phyloP scores from a whole-genome alignment of 1,140 invertebrate species.

The Drosophila parabipectinata region DNA sequence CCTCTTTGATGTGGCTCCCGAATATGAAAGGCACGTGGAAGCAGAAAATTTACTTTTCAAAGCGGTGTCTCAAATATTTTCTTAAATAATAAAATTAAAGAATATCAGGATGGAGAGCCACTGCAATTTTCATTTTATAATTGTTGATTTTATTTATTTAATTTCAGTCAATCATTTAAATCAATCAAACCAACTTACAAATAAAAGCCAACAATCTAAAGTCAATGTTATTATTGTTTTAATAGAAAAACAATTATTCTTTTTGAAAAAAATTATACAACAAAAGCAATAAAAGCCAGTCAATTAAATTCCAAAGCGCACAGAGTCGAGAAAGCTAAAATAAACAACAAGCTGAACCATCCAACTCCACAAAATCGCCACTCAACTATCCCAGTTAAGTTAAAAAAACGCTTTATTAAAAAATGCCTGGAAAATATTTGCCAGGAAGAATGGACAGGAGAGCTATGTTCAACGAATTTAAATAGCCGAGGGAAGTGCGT shows the following conservation, averaged over 20 bases:
- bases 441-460: constrained; percentile 26
- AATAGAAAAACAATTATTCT: too few relatives aligned
- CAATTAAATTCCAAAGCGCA: not conserved
- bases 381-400: constrained; percentile 11
- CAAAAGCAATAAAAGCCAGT: not conserved
- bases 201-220: not conserved
- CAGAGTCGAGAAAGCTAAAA: not conserved
- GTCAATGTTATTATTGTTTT: not conserved
- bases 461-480: constrained; percentile 24
- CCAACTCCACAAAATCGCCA: constrained; percentile 7
- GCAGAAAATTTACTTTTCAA: not conserved
- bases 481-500: constrained; percentile 13
- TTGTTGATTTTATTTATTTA: not conserved
- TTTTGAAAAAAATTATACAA: too few relatives aligned
- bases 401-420: constrained; percentile 22
- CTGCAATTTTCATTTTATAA: too few relatives aligned
- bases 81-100: not conserved
- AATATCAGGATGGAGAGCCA: not conserved
- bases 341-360: constrained; percentile 11
- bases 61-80: not conserved
- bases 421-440: constrained; percentile 43
- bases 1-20: constrained; percentile 42
- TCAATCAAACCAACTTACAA: not conserved
- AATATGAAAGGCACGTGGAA: constrained; percentile 24
- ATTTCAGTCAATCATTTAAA: not conserved